Percentiles rank a stretch among this genome's conserved stretches.
Conservation (phyloP, 2,113 vertebrate genomes). For the Thermophis baileyi region DNA sequence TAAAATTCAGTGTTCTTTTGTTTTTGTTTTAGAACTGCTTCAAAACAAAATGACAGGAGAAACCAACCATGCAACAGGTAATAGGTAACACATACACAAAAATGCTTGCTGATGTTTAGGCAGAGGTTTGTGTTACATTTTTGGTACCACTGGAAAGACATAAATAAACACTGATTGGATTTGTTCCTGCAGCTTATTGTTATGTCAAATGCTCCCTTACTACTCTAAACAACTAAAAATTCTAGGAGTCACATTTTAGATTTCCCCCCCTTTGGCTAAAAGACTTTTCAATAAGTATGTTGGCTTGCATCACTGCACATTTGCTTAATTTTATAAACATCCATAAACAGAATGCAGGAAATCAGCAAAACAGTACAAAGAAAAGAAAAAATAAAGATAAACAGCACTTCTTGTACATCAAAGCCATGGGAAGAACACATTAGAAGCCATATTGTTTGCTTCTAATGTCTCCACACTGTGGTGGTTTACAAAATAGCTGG, state of each 20-base stretch:
- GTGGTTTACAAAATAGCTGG: too few relatives aligned
- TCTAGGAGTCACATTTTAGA: background rate
- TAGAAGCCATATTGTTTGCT: background rate
- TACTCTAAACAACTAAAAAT: background rate
- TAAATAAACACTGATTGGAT: background rate
- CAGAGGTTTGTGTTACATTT: background rate
- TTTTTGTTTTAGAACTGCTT: slow-evolving; percentile 36
- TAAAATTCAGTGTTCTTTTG: slow-evolving; percentile 43
- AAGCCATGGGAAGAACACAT: background rate
- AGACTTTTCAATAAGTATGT: background rate
- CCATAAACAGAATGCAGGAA: background rate
- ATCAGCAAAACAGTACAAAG: background rate
- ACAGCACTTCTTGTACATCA: background rate
- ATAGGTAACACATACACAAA: slow-evolving; percentile 9
- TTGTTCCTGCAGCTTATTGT: background rate
- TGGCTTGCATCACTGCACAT: background rate
- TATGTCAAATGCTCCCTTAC: background rate
- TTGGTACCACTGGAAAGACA: background rate
- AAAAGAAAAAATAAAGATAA: background rate
- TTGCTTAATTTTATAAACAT: background rate
- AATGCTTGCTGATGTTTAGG: background rate
- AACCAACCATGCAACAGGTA: slow-evolving; percentile 35
- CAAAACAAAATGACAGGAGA: slow-evolving; percentile 38
- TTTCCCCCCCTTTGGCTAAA: background rate
- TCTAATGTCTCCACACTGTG: background rate